Base-by-base conservation (phyloP, 2,113 vertebrate genomes). In the Indri indri region DNA sequence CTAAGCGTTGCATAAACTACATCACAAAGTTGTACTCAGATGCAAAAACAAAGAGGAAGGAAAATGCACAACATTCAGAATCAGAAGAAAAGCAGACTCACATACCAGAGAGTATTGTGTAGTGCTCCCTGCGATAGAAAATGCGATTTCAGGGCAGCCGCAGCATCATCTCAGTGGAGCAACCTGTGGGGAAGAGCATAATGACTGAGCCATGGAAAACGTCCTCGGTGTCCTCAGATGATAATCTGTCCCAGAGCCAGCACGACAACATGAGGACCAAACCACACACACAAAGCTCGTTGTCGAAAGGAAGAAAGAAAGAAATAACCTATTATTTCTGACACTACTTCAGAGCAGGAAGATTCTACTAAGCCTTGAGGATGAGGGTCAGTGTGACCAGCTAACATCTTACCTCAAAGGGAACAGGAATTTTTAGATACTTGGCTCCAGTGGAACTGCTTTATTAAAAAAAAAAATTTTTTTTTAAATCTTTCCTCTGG, bases 1-100 rank as follows among this genome's bases (percentile, higher is more conserved):
- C 98, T 74, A 99, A 98, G 18, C 94, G 97, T 65, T 99, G 98
- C 61, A 32, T 98, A 84, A 98, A 98, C 45, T 99, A 99, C 0
- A 91, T 98, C 50, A 96, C 96, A 10, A 98, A 98, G 91, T 81
- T 93, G 22, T 97, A 93, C 0, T 14, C 14, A 0, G 98, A 98
- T 94, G 97, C 97, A 45, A 91, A 32, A 6, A 92, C 90, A 50
- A 98, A 98, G 71, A 61, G 74, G 22, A 70, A 90, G 8, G 90
- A 92, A 57, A 79, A 73, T 2, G 20, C 37, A 57, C 91, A 0
- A 12, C 9, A 1, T 1, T 84, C 40, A 27, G 87, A 63, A 52
- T 86, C 47, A 0, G 92, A 93, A 68, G 95, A 95, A 77, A 34
- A 40, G 0, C 88, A 79, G 2, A 0, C 32, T 20, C 23, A 0